A percentile compares a stretch with the other conserved stretches of the same genome.
Conservation (phyloP, 92 coral and sea anemone species). For the Zoanthus sociatus region DNA sequence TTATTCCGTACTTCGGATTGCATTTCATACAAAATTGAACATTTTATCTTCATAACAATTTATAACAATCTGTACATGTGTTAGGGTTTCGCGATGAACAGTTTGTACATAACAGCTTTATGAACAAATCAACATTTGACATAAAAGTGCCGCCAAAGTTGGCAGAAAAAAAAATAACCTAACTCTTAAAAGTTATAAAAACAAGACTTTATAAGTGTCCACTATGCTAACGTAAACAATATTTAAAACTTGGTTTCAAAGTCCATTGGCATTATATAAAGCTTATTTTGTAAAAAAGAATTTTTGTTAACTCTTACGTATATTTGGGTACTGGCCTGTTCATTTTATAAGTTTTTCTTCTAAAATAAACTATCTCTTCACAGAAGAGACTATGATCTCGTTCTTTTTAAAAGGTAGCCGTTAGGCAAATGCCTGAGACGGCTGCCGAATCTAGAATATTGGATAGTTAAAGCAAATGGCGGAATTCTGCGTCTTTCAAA, state of each 20-base stretch:
- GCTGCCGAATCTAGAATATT: not conserved
- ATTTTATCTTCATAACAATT: slow-evolving; percentile 14
- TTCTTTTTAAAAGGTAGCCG: not conserved
- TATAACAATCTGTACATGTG: slow-evolving; percentile 43
- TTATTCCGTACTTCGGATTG: slow-evolving; percentile 40
- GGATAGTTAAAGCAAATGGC: not conserved
- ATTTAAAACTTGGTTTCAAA: slow-evolving; percentile 8
- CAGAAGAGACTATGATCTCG: slow-evolving; percentile 3
- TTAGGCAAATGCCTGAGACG: not conserved
- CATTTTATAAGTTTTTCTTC: not conserved
- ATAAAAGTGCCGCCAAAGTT: not conserved
- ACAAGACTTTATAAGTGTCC: not conserved
- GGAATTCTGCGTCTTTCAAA: not conserved
- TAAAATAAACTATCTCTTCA: slow-evolving; percentile 24
- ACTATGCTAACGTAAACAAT: not conserved
- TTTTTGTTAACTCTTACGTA: not conserved
- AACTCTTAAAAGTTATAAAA: not conserved
- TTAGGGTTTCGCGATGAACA: not conserved
- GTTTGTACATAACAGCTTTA: slow-evolving; percentile 34
- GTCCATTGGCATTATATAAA: no score
- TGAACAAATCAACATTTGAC: slow-evolving; percentile 32
- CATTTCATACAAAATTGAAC: slow-evolving; percentile 31
- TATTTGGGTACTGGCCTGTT: slow-evolving; percentile 15
- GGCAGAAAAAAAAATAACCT: not conserved
- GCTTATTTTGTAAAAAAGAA: not conserved